Evolutionary conservation across 2,888 invertebrate genomes (phyloP).

Genomic region (Rugalucina vietnamica): DNA sequence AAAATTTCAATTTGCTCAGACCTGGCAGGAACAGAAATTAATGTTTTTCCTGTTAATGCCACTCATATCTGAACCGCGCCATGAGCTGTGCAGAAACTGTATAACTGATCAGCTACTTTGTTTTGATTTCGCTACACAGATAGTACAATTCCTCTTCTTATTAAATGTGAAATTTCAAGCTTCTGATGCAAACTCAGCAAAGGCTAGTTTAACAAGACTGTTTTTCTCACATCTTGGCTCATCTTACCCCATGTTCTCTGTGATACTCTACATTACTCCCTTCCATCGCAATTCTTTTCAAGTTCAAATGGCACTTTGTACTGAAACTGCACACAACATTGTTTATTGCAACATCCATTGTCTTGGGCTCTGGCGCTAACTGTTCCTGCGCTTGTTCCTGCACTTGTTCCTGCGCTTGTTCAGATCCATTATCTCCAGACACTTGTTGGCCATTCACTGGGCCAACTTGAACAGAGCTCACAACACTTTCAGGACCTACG

Average conservation of each 20-base stretch:
- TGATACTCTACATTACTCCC: slow-evolving; percentile 97
- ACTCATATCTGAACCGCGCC: too few species aligned
- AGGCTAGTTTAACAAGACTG: background rate
- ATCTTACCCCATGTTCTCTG: slow-evolving; percentile 93
- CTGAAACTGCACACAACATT: slow-evolving; percentile 99
- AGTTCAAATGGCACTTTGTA: slow-evolving; percentile 97
- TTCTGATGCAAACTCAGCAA: background rate
- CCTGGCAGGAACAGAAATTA: too few species aligned
- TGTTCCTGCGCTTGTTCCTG: background rate
- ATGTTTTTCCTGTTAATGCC: too few species aligned
- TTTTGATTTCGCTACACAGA: too few species aligned
- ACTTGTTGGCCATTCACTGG: background rate
- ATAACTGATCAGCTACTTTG: too few species aligned
- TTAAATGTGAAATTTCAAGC: too few species aligned
- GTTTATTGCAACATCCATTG: slow-evolving; percentile 94
- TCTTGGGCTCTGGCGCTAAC: slow-evolving; percentile 21
- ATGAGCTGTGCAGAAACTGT: background rate
- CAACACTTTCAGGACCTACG: background rate
- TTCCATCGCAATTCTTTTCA: slow-evolving; percentile 95
- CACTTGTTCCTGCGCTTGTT: background rate
- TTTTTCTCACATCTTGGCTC: too few species aligned
- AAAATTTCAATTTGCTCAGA: too few species aligned
- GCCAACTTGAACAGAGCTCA: background rate
- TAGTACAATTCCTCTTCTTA: too few species aligned
- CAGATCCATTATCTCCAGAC: background rate